Evolutionary conservation across 1,140 invertebrate species (phyloP).

Genomic region (Nebria ingens): DNA sequence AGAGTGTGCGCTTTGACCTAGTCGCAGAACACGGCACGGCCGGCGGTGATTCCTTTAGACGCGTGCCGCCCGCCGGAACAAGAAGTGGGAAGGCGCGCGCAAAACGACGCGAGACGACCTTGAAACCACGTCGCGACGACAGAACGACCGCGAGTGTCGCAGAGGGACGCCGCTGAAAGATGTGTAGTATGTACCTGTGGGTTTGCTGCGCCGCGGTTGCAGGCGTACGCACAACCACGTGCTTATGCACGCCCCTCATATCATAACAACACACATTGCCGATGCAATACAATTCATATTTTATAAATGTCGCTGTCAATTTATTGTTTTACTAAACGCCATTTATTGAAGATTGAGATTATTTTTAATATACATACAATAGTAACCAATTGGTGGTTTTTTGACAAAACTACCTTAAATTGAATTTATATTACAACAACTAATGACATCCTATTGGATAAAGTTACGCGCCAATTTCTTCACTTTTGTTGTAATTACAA

Average conservation of each 20-base stretch:
- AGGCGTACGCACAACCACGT: background rate
- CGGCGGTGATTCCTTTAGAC: background rate
- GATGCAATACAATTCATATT: background rate
- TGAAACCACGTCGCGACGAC: constrained; percentile 7
- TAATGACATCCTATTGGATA: too few species aligned
- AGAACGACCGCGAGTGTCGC: too few species aligned
- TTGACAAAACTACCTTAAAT: too few species aligned
- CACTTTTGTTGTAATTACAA: too few species aligned
- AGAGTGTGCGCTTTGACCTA: constrained; percentile 22
- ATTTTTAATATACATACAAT: too few species aligned
- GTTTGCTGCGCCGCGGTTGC: background rate
- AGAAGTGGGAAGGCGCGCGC: constrained; percentile 1
- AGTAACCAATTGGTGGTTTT: too few species aligned
- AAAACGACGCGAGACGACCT: constrained; percentile 11
- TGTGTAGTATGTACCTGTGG: background rate
- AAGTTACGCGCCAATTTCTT: too few species aligned
- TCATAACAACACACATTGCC: background rate
- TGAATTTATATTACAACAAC: too few species aligned
- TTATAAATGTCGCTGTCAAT: too few species aligned
- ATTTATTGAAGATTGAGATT: too few species aligned
- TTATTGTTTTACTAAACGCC: too few species aligned
- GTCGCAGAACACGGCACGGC: too few species aligned
- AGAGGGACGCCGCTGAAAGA: background rate
- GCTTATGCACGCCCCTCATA: background rate
- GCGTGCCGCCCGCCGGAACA: background rate